phyloP scores from a whole-genome alignment of 2,888 invertebrate genomes.

The Nomada lathburiana region DNA sequence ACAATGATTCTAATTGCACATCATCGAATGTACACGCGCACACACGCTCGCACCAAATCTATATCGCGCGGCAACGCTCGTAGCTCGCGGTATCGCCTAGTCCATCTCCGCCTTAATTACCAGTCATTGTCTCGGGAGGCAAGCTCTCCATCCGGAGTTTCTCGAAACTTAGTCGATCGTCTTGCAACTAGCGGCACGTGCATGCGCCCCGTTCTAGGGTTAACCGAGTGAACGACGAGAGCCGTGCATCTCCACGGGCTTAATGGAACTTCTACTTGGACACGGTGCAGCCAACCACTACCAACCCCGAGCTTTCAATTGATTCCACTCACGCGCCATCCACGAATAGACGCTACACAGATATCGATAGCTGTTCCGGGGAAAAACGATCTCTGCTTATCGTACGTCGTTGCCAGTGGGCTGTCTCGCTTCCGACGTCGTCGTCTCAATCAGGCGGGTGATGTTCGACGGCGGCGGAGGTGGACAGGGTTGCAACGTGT shows the following conservation, averaged over 20 bases:
- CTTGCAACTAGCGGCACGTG: constrained; percentile 56
- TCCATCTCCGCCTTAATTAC: constrained; percentile 67
- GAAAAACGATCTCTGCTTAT: constrained; percentile 59
- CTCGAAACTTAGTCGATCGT: constrained; percentile 65
- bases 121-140: constrained; percentile 61
- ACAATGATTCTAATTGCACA: too few species aligned
- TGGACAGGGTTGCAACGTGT: neutral
- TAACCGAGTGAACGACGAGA: constrained; percentile 53
- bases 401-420: constrained; percentile 30
- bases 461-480: constrained; percentile 5
- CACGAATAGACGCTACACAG: constrained; percentile 37
- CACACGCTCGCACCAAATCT: neutral
- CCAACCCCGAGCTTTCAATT: constrained; percentile 56
- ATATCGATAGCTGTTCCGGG: constrained; percentile 45
- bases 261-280: constrained; percentile 66
- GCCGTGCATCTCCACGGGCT: constrained; percentile 56
- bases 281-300: constrained; percentile 23
- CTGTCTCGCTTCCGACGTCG: neutral
- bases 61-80: neutral
- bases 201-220: constrained; percentile 52
- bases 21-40: too few species aligned
- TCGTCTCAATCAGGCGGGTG: constrained; percentile 34
- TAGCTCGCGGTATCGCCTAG: constrained; percentile 48
- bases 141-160: constrained; percentile 42
- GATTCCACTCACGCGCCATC: constrained; percentile 69